Evolutionary conservation across 2,888 invertebrate species (phyloP), one percentile per base, ranked within the genome.

Genomic region (Acheta domesticus): DNA sequence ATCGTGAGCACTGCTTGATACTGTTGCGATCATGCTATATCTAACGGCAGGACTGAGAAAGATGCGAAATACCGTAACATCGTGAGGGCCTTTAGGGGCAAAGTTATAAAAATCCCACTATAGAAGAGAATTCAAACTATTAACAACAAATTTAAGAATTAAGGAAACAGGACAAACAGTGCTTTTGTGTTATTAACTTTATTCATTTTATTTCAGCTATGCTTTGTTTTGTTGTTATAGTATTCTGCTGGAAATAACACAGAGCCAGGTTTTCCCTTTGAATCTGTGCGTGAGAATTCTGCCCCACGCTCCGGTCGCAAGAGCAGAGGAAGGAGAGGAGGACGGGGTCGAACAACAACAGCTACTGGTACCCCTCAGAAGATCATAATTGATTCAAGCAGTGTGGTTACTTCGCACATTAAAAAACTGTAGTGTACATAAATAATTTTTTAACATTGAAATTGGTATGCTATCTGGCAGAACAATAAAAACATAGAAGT

Each of bases 281-380:
- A 91, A 83, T 87, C 88, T 83, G 88, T 89, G 86, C 89, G 92
- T 36, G 89, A 90, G 83, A 88, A 88, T 82, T 84, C 85, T 36
- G 85, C 86, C 23, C 88, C 89, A 81, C 85, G 87, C 81, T 84
- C 84, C 23, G 85, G 85, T 2, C 81, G 81, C 20, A 82, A 81
- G 76, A 80, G 78, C 76, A 78, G 82, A 20, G 83, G 76, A 81
- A 86, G 89, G 81, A 85, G 89, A 20, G 88, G 88, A 79, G 88
- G 88, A 3, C 86, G 89, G 76, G 89, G 89, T 49, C 87, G 87
- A 48, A 83, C 83, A 12, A 62, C 62, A n/a, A 1, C 62, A 14
- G 14, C 62, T 1, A 62, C 16, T 62, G 62, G 62, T 62, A 62
- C 62, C 16, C 62, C 62, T n/a, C 62, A 62, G 62, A 62, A 62